Base-by-base conservation (phyloP, 1,140 invertebrate species). In the Orchesella cincta region DNA sequence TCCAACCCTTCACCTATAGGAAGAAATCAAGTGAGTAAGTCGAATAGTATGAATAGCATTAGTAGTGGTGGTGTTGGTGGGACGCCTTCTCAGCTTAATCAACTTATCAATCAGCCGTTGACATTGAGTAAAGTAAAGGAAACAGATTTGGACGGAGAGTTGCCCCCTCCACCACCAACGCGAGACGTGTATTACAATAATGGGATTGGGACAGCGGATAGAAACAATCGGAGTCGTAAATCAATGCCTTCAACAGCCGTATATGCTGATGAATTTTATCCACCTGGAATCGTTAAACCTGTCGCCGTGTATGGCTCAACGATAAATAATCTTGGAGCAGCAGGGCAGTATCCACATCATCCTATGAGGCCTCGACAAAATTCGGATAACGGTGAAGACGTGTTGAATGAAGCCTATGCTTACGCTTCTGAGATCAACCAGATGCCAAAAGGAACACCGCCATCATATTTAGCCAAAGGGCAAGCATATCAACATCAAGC, bases 1-100 rank as follows among this genome's bases (percentile, higher is more conserved):
- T 62, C 26, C 23, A 57, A 57, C 52, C 52, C 8, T 5, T n/a
- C 23, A 12, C 14, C 3, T 5, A 5, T 3, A 5, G 23, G 52
- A 3, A 26, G 31, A 29, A 67, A 67, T 29, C 29, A 33, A 12
- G 62, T 67, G 31, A 67, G 62, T 29, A 67, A 67, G 31, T 67
- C 62, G 12, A 67, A 67, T 23, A 67, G 62, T 29, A 67, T 67
- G 62, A 31, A 29, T 33, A 67, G 62, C n/a, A 67, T 67, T 12
- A 29, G 33, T 31, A n/a, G 31, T 67, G 29, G 51, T 2, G 31
- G 62, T 33, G 36, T 20, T 20, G 8, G 62, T 18, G 54, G 5
- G 14, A 5, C 54, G 54, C 62, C 23, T 57, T n/a, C 14, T 57
- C 52, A 23, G 8, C 52, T 8, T 57, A 8, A 23, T 57, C 52